Evolutionary conservation across 1,140 invertebrate species (phyloP), one percentile per base, ranked within the genome.

Genomic region (Halesus radiatus): DNA sequence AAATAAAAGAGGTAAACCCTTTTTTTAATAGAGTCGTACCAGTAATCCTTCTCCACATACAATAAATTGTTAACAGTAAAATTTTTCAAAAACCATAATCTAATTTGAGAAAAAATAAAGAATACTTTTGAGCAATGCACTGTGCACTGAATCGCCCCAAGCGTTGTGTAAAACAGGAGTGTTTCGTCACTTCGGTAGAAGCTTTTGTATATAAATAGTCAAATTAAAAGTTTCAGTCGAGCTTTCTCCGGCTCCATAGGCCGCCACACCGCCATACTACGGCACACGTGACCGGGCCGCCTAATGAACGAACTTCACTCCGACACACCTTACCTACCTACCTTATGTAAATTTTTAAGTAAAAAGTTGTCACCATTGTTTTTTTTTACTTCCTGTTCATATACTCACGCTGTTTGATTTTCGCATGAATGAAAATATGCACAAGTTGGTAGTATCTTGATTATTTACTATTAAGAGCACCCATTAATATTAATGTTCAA

Each of bases 181-280:
- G 70, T 74, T 74, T 74, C 70, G 76, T 77, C 62, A 77, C 76
- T 77, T 66, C 50, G 37, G 53, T 79, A 79, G 77, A 70, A 73
- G 77, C 77, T 79, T 79, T 79, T 72, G 77, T 79, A 79, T 79
- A 79, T 79, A 79, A 79, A 79, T 79, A 53, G 77, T 79, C 77
- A 54, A 70, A 79, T 79, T 79, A 79, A 79, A 62, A 79, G 66
- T 72, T 77, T 77, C 37, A 45, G 66, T 70, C 32, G 66, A 70
- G 66, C 66, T 70, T 70, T 70, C 66, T 50, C 66, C 66, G 37
- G 32, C 13, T 50, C n/a, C 32, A 15, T 18, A 23, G 37, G 16
- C 62, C 62, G 56, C n/a, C 54, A 58, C 32, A 32, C 32, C 32
- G 32, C 37, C 37, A 45, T 45, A 45, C 37, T 60, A 60, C 62